Conservation (phyloP, 2,797 vertebrate genomes). For the Astyanax mexicanus region DNA sequence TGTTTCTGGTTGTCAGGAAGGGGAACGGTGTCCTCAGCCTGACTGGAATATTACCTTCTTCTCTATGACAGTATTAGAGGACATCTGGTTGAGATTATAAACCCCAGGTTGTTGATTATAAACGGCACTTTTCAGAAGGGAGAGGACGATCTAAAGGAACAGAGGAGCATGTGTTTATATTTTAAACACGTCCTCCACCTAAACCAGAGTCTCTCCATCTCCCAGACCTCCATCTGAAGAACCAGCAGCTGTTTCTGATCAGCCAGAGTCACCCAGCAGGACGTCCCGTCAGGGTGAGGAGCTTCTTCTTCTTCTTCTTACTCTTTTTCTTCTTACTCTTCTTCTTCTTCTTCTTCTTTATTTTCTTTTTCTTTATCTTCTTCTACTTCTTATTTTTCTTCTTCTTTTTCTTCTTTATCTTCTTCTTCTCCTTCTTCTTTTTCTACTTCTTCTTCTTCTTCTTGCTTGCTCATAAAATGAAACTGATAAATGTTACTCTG, state of each 20-base stretch:
- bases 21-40: slow-evolving; percentile 41
- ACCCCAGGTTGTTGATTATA: slow-evolving; percentile 64
- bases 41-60: slow-evolving; percentile 23
- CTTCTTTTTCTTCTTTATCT: too few relatives aligned
- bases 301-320: slow-evolving; percentile 48
- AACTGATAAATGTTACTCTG: too few relatives aligned
- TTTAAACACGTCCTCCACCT: slow-evolving; percentile 62
- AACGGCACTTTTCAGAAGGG: slow-evolving; percentile 63
- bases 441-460: too few relatives aligned
- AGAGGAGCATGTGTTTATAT: slow-evolving; percentile 62
- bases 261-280: slow-evolving; percentile 62
- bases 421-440: too few relatives aligned
- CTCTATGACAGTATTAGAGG: slow-evolving; percentile 43
- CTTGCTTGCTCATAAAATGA: too few relatives aligned
- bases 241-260: slow-evolving; percentile 73
- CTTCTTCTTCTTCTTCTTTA: too few relatives aligned
- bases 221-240: slow-evolving; percentile 32
- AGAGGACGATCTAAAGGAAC: slow-evolving; percentile 66
- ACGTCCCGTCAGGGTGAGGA: slow-evolving; percentile 59
- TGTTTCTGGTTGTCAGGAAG: slow-evolving; percentile 45
- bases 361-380: too few relatives aligned
- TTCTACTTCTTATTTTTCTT: too few relatives aligned
- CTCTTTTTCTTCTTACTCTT: slow-evolving; percentile 53
- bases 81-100: slow-evolving; percentile 70
- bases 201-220: slow-evolving; percentile 51